Percentiles rank a stretch among this genome's conserved stretches.
These are phyloP conservation scores for Marisa cornuarietis DNA, from an alignment of 1,140 invertebrate species.

Conservation along the genomic window DNA sequence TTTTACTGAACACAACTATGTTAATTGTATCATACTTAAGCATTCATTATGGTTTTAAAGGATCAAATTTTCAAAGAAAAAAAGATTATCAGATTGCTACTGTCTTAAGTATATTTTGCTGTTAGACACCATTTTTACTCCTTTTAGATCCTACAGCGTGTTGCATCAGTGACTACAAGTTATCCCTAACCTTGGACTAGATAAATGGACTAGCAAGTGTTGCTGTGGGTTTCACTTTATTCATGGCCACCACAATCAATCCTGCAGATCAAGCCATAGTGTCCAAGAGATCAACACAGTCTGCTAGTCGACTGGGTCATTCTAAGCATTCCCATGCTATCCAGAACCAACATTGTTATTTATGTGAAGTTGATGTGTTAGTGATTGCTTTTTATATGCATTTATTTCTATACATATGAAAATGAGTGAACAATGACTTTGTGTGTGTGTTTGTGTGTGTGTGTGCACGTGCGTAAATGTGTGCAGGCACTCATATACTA, in stretches of 20 bases:
- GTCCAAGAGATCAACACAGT: conserved; percentile 60
- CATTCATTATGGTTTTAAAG: no score
- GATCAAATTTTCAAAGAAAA: no score
- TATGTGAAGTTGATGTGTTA: conserved; percentile 85
- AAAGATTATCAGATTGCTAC: no score
- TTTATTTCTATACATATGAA: background rate
- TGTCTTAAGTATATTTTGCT: background rate
- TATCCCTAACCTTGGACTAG: conserved; percentile 41
- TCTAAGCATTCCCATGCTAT: conserved; percentile 90
- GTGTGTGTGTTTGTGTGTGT: background rate
- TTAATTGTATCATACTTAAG: no score
- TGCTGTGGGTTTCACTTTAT: conserved; percentile 78
- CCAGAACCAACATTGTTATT: conserved; percentile 91
- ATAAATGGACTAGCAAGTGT: conserved; percentile 71
- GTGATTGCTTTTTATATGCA: conserved; percentile 25
- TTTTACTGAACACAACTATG: no score
- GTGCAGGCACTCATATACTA: background rate
- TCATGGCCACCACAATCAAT: conserved; percentile 82
- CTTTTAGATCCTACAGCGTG: background rate
- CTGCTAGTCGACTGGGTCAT: conserved; percentile 77
- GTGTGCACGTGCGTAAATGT: background rate
- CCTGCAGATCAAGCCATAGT: conserved; percentile 77
- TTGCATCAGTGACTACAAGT: no score
- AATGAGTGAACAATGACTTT: background rate
- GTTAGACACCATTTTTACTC: background rate